Conservation (phyloP, 2,888 invertebrate genomes). For the Lithophane socia region DNA sequence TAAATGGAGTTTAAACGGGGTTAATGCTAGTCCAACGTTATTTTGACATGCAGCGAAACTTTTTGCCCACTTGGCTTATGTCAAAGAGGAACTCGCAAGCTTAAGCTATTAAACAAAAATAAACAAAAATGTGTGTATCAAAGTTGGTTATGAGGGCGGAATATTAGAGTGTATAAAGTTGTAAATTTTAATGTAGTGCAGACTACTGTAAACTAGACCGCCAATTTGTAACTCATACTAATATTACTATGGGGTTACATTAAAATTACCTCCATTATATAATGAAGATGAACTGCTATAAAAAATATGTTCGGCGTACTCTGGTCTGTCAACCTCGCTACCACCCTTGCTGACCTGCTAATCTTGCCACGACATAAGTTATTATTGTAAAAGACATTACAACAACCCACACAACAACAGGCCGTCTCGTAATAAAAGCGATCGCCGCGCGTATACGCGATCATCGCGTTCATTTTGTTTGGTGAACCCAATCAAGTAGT, state of each 20-base stretch:
- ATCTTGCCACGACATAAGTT: too few species aligned
- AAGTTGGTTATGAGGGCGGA: conserved; percentile 28
- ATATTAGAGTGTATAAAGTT: conserved; percentile 14
- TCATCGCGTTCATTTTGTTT: background rate
- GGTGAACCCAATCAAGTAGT: background rate
- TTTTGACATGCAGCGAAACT: conserved; percentile 52
- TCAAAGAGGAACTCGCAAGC: conserved; percentile 56
- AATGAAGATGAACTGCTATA: background rate
- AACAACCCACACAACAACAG: too few species aligned
- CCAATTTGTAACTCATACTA: background rate
- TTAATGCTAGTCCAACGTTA: conserved; percentile 44
- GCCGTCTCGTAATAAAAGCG: background rate
- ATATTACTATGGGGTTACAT: background rate
- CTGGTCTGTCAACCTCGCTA: background rate
- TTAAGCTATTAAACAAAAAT: conserved; percentile 15
- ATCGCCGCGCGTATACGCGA: background rate
- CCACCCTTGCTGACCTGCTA: too few species aligned
- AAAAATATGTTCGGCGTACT: background rate
- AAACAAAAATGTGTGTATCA: conserved; percentile 26
- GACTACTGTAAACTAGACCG: background rate
- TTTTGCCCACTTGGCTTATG: conserved; percentile 51
- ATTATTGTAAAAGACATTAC: background rate
- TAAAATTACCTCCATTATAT: background rate
- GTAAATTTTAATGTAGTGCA: conserved; percentile 1
- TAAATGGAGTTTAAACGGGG: conserved; percentile 54